These are phyloP conservation scores for Samia ricini DNA, from an alignment of 1,140 invertebrate species.

Conservation along the genomic window DNA sequence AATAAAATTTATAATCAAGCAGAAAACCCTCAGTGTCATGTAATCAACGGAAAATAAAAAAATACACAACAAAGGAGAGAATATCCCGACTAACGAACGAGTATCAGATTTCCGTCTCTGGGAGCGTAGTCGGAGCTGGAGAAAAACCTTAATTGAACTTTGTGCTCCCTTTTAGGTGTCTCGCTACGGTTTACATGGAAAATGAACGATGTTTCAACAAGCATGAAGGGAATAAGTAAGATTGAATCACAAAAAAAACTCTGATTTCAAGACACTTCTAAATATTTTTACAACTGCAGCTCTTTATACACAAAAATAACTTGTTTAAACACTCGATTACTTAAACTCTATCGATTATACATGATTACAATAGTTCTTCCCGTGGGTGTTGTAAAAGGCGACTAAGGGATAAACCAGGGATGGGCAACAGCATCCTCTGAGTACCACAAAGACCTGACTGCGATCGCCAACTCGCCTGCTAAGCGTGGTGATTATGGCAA, in stretches of 20 bases:
- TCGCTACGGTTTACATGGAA: neutral
- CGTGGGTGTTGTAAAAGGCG: no score
- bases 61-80: neutral
- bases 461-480: no score
- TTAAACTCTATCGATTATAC: no score
- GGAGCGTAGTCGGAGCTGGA: neutral
- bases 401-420: no score
- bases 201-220: neutral
- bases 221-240: slow-evolving; percentile 1
- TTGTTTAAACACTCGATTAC: no score
- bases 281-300: no score
- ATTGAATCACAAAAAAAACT: neutral
- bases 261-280: no score
- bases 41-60: neutral
- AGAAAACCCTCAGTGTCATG: neutral
- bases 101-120: neutral
- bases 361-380: no score
- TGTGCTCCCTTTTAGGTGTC: neutral
- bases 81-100: neutral
- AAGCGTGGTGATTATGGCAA: no score
- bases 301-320: no score
- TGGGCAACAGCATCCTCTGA: no score
- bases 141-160: slow-evolving; percentile 1
- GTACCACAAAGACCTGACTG: no score
- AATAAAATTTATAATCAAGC: neutral